Percentiles rank a stretch among this genome's conserved stretches.
phyloP scores from a whole-genome alignment of 1,140 invertebrate species.

The Daktulosphaira vitifoliae region DNA sequence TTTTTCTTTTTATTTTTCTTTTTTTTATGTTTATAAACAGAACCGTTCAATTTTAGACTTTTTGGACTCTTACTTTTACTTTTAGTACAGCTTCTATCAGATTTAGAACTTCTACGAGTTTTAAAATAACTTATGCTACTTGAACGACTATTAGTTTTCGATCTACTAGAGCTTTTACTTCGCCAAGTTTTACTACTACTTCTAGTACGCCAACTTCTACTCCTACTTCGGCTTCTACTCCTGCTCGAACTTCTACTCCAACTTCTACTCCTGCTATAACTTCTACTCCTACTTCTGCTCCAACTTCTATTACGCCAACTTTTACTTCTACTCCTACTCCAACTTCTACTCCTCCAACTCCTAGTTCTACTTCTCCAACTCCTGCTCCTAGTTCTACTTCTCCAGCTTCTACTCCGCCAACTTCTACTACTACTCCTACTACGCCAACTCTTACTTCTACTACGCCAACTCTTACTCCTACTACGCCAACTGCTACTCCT shows the following conservation, averaged over 20 bases:
- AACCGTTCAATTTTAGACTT: slow-evolving; percentile 18
- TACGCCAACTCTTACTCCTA: too few relatives aligned
- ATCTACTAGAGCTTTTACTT: too few relatives aligned
- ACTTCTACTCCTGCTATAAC: not conserved
- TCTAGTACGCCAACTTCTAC: slow-evolving; percentile 47
- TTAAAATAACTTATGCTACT: too few relatives aligned
- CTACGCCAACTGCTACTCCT: too few relatives aligned
- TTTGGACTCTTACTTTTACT: slow-evolving; percentile 36
- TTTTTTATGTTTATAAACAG: slow-evolving; percentile 26
- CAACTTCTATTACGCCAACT: slow-evolving; percentile 47
- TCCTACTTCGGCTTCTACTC: slow-evolving; percentile 32
- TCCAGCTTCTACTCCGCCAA: slow-evolving; percentile 45
- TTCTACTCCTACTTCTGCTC: slow-evolving; percentile 48
- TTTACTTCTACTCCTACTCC: slow-evolving; percentile 41
- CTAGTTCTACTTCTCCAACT: slow-evolving; percentile 41
- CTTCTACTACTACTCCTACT: slow-evolving; percentile 38
- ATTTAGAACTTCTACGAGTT: too few relatives aligned
- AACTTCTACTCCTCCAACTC: slow-evolving; percentile 39
- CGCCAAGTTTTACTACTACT: slow-evolving; percentile 49
- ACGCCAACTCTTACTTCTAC: slow-evolving; percentile 31
- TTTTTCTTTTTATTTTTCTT: slow-evolving; percentile 24
- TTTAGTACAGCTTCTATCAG: slow-evolving; percentile 44
- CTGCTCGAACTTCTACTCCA: slow-evolving; percentile 38
- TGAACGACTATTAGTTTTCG: too few relatives aligned
- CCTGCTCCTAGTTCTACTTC: slow-evolving; percentile 46